A percentile compares a stretch with the other conserved stretches of the same genome.
These are phyloP conservation scores for Brachirus orientalis DNA, from an alignment of 2,113 vertebrate genomes.

Conservation along the genomic window DNA sequence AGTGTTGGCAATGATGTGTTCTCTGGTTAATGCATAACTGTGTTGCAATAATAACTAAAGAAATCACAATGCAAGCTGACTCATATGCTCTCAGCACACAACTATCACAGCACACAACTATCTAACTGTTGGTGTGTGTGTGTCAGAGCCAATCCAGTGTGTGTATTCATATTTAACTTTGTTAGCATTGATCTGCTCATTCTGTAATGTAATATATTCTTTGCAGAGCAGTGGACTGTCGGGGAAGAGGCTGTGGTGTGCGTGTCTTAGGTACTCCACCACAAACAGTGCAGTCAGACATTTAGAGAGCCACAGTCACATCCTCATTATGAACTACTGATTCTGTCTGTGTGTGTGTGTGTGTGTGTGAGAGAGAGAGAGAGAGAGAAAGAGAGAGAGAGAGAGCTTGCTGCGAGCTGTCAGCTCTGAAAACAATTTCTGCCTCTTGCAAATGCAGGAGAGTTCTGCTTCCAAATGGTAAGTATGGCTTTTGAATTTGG, in stretches of 20 bases:
- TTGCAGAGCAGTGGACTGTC: background rate
- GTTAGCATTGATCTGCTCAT: background rate
- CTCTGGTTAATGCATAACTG: too few species aligned
- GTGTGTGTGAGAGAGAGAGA: too few species aligned
- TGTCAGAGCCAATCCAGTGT: too few species aligned
- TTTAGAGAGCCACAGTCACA: background rate
- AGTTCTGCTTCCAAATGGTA: slow-evolving; percentile 4
- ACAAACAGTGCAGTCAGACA: background rate
- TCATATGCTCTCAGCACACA: too few species aligned
- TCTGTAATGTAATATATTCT: background rate
- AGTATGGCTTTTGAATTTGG: slow-evolving; percentile 3
- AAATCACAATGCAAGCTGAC: too few species aligned
- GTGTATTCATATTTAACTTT: too few species aligned
- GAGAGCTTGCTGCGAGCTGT: background rate
- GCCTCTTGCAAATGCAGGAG: background rate
- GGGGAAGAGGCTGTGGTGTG: background rate
- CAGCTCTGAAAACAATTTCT: background rate
- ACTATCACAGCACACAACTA: too few species aligned
- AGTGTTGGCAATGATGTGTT: background rate
- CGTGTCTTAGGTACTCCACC: too few species aligned
- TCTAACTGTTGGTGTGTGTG: background rate
- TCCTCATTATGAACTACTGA: background rate
- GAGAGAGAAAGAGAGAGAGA: too few species aligned
- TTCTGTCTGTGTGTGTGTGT: background rate
- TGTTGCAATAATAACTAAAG: too few species aligned